Evolutionary conservation across 2,888 invertebrate genomes (phyloP).

Genomic region (Lepidonotus clava): DNA sequence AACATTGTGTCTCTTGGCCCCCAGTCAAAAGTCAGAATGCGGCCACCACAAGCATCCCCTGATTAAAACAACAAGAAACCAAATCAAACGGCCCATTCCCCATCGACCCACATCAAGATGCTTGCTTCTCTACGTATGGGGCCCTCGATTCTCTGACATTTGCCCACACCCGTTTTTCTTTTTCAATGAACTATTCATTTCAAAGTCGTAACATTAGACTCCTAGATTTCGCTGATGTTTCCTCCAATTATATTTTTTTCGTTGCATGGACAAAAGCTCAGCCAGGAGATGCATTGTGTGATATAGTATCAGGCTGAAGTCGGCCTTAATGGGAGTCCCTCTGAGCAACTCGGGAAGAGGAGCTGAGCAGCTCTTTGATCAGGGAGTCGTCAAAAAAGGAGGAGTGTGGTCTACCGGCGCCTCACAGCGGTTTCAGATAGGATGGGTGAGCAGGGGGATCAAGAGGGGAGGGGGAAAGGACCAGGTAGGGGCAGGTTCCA

Average conservation of each 20-base stretch:
- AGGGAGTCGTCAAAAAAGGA: background rate
- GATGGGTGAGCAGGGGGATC: background rate
- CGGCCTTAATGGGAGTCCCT: background rate
- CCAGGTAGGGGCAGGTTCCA: background rate
- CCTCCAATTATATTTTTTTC: background rate
- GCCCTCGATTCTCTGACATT: constrained; percentile 1
- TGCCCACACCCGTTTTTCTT: background rate
- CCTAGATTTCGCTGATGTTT: background rate
- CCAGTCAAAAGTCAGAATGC: background rate
- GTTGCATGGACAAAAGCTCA: background rate
- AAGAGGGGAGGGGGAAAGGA: background rate
- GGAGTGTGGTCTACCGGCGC: background rate
- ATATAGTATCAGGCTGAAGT: background rate
- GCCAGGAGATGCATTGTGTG: background rate
- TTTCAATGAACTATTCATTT: background rate
- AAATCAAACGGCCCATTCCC: background rate
- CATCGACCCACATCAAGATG: background rate
- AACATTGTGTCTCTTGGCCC: background rate
- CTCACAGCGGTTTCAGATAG: background rate
- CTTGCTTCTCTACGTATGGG: background rate
- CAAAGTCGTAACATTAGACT: background rate
- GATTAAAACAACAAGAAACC: background rate
- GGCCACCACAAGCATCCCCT: background rate
- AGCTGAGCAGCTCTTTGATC: background rate
- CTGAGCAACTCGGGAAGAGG: background rate